phyloP scores from a whole-genome alignment of 1,140 invertebrate genomes.

The Neelides sp. region DNA sequence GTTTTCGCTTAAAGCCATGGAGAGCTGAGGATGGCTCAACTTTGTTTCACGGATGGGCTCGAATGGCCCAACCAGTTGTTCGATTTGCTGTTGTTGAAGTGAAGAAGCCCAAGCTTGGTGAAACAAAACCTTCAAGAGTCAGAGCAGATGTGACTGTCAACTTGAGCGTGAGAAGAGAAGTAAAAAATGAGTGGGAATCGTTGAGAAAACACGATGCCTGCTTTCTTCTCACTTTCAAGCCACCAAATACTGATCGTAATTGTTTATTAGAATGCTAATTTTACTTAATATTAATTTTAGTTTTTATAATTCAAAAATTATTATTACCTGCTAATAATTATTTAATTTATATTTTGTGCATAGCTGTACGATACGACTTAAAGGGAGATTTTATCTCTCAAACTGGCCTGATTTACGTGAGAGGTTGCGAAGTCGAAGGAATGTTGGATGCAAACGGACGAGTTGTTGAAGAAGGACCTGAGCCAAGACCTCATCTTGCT shows the following conservation, averaged over 20 bases:
- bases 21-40: constrained; percentile 70
- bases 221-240: constrained; percentile 83
- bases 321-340: constrained; percentile 5
- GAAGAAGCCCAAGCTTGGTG: constrained; percentile 75
- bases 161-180: constrained; percentile 72
- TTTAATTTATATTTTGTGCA: constrained; percentile 32
- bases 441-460: constrained; percentile 92
- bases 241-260: constrained; percentile 64
- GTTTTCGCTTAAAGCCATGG: constrained; percentile 88
- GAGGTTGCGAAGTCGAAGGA: constrained; percentile 97
- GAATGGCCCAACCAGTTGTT: constrained; percentile 82
- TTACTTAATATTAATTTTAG: not conserved
- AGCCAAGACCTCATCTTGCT: constrained; percentile 67
- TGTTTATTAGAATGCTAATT: constrained; percentile 1
- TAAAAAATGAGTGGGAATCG: constrained; percentile 94
- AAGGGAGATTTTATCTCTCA: constrained; percentile 74
- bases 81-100: constrained; percentile 92
- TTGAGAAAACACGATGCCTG: constrained; percentile 95
- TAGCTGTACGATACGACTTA: constrained; percentile 65
- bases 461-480: constrained; percentile 93
- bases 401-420: constrained; percentile 77
- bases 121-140: constrained; percentile 86
- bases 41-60: constrained; percentile 92
- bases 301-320: not conserved
- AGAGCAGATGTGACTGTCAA: constrained; percentile 88